phyloP scores from a whole-genome alignment of 1,140 invertebrate genomes.

The Gonatopus flavifemur region DNA sequence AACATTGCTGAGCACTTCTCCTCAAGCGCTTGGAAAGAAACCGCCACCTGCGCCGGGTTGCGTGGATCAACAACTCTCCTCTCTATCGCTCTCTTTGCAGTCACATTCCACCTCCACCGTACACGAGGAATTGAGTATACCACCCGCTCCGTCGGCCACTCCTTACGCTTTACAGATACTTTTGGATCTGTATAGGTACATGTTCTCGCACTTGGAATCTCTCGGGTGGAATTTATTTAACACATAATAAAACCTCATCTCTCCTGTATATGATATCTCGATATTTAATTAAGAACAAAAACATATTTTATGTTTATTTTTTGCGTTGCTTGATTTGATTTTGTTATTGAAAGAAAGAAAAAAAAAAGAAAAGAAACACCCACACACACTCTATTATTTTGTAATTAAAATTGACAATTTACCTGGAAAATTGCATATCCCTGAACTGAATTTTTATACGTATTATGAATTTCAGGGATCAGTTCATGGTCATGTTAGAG shows the following conservation, averaged over 20 bases:
- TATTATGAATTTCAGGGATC: slow-evolving; percentile 60
- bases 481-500: slow-evolving; percentile 80
- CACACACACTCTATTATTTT: too few species aligned
- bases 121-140: slow-evolving; percentile 81
- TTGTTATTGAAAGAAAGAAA: too few species aligned
- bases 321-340: background rate
- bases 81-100: slow-evolving; percentile 64
- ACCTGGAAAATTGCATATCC: too few species aligned
- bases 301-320: too few species aligned
- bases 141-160: slow-evolving; percentile 72
- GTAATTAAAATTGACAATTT: too few species aligned
- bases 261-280: too few species aligned
- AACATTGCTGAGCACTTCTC: slow-evolving; percentile 82
- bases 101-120: slow-evolving; percentile 61
- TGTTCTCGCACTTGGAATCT: too few species aligned
- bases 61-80: slow-evolving; percentile 85
- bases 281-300: too few species aligned
- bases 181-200: slow-evolving; percentile 72
- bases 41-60: slow-evolving; percentile 82
- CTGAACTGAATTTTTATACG: too few species aligned
- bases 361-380: too few species aligned
- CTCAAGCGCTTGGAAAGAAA: slow-evolving; percentile 68
- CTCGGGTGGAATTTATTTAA: too few species aligned
- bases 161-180: slow-evolving; percentile 85
- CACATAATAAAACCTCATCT: too few species aligned